Conservation (phyloP, 2,113 vertebrate genomes). For the Emydocephalus ijimae region DNA sequence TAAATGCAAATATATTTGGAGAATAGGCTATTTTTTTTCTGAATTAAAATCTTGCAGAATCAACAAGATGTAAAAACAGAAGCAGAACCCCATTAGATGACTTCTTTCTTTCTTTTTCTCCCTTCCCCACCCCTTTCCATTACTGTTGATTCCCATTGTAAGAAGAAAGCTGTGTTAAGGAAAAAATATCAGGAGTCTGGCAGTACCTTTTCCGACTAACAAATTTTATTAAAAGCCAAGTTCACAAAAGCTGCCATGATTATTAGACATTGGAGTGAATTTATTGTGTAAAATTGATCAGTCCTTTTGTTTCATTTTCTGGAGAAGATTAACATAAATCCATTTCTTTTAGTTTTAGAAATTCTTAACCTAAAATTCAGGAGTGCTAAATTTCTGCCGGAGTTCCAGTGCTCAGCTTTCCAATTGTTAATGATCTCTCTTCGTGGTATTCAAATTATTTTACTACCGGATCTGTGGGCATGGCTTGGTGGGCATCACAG, state of each 20-base stretch:
- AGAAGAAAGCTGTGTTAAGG: neutral
- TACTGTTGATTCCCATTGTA: neutral
- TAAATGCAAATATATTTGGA: neutral
- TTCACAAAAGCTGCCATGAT: neutral
- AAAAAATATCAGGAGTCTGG: neutral
- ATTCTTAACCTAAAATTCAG: no score
- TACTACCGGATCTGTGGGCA: no score
- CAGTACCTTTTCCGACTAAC: neutral
- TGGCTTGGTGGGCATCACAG: no score
- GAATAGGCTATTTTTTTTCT: neutral
- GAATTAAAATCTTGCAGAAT: neutral
- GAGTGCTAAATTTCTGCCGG: neutral
- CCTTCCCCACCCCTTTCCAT: neutral
- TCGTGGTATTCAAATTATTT: no score
- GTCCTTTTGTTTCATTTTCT: neutral
- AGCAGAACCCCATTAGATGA: neutral
- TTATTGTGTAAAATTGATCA: neutral
- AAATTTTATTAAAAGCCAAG: neutral
- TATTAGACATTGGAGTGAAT: neutral
- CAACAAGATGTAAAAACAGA: neutral
- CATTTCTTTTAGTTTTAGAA: neutral
- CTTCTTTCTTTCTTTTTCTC: neutral
- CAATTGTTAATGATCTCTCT: no score
- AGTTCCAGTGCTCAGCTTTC: neutral
- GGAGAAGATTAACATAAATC: neutral